These are phyloP conservation scores for Myathropa florea DNA, from an alignment of 2,888 invertebrate species.

Conservation along the genomic window DNA sequence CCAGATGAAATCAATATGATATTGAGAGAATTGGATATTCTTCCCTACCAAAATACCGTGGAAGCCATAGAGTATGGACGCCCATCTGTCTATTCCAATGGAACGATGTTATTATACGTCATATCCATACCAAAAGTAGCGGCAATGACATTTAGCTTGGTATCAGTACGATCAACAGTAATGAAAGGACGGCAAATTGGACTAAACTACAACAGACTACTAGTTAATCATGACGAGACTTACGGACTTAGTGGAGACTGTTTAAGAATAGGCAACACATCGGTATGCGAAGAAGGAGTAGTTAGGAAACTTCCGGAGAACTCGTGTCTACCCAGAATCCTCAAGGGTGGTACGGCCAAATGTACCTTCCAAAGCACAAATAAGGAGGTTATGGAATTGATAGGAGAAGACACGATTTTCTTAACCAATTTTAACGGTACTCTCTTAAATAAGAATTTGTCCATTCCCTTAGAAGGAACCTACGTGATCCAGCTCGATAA, in stretches of 20 bases:
- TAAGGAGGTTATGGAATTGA: neutral
- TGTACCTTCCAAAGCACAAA: slow-evolving; percentile 1
- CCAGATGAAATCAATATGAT: neutral
- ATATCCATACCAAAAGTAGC: neutral
- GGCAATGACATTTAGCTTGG: neutral
- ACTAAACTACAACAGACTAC: neutral
- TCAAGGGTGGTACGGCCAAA: slow-evolving; percentile 22
- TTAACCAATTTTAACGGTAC: neutral
- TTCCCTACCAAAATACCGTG: neutral
- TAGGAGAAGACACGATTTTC: slow-evolving; percentile 23
- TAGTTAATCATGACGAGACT: neutral
- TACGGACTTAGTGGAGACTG: neutral
- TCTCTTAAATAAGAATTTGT: slow-evolving; percentile 25
- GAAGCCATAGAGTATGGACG: neutral
- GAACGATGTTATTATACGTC: neutral
- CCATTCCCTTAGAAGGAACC: slow-evolving; percentile 31
- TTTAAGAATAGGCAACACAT: neutral
- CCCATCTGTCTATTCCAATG: neutral
- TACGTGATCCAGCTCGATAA: slow-evolving; percentile 20
- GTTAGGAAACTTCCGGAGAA: slow-evolving; percentile 8
- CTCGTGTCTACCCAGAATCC: slow-evolving; percentile 11
- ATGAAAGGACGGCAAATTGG: neutral
- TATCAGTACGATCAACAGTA: neutral
- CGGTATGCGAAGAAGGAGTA: neutral
- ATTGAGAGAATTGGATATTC: neutral